These are phyloP conservation scores for Clarias batrachus DNA, from an alignment of 2,113 vertebrate genomes.

Conservation along the genomic window DNA sequence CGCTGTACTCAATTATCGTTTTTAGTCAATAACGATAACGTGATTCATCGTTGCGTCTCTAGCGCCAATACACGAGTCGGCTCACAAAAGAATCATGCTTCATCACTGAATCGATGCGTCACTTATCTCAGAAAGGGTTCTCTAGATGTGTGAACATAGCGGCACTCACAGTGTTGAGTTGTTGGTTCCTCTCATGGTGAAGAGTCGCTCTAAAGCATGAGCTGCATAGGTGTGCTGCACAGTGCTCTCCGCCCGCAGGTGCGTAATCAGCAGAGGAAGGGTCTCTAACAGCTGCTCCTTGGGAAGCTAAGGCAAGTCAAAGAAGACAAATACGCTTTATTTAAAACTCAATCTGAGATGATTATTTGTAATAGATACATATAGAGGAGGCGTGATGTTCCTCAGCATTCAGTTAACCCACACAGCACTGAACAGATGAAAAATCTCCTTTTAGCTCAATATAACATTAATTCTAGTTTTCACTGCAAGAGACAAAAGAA, in stretches of 20 bases:
- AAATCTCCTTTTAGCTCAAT: neutral
- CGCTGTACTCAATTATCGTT: no score
- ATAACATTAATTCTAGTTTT: neutral
- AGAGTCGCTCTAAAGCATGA: constrained; percentile 92
- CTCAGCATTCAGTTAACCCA: neutral
- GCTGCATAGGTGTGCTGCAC: constrained; percentile 96
- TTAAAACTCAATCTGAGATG: neutral
- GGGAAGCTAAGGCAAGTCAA: constrained; percentile 81
- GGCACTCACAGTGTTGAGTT: constrained; percentile 83
- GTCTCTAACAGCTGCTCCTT: constrained; percentile 92
- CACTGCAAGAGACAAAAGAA: neutral
- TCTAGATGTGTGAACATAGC: neutral
- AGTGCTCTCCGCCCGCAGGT: constrained; percentile 91
- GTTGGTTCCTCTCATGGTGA: constrained; percentile 92
- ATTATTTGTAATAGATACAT: neutral
- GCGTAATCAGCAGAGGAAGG: constrained; percentile 86
- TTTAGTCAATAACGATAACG: no score
- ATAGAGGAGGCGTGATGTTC: neutral
- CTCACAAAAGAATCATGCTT: no score
- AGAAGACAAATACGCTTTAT: neutral
- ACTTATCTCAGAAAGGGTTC: no score
- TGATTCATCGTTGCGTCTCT: no score
- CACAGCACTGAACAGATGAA: neutral
- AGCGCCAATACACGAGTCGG: no score
- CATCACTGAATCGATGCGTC: no score